A percentile compares a stretch with the other conserved stretches of the same genome.
Conservation (phyloP, 2,888 invertebrate genomes). For the Scaptomyza tumidula region DNA sequence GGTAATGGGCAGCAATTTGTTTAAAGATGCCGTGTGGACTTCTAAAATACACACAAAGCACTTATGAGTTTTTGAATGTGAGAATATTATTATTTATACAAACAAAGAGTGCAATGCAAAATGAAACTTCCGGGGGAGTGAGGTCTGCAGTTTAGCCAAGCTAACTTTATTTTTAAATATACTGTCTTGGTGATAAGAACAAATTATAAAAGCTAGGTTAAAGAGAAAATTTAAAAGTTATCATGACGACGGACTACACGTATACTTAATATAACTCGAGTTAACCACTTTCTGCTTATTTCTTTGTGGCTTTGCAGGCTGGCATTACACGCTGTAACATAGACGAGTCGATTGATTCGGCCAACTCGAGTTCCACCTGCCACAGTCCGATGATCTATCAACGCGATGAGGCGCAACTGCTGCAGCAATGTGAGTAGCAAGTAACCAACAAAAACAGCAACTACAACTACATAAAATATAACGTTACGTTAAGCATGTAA, state of each 20-base stretch:
- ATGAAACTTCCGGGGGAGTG: too few relatives aligned
- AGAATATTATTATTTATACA: constrained; percentile 2
- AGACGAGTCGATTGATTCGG: constrained; percentile 84
- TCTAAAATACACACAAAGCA: constrained; percentile 16
- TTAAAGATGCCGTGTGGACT: constrained; percentile 59
- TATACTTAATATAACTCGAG: background rate
- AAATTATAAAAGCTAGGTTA: background rate
- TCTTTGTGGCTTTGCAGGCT: constrained; percentile 67
- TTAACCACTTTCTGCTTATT: background rate
- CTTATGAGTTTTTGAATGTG: constrained; percentile 1
- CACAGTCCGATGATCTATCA: constrained; percentile 84
- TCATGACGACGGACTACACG: background rate
- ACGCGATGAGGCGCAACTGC: constrained; percentile 83
- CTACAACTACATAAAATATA: constrained; percentile 48
- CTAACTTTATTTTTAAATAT: too few relatives aligned
- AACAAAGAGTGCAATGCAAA: background rate
- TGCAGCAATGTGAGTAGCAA: constrained; percentile 76
- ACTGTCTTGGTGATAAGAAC: too few relatives aligned
- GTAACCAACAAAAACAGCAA: constrained; percentile 52
- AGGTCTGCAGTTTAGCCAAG: too few relatives aligned
- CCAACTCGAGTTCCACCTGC: constrained; percentile 84
- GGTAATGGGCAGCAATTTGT: constrained; percentile 64
- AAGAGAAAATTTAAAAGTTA: background rate
- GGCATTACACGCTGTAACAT: constrained; percentile 85
- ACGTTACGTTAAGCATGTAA: constrained; percentile 41